These are phyloP conservation scores for Glaucidium brasilianum DNA, from an alignment of 2,113 vertebrate genomes.

Conservation along the genomic window DNA sequence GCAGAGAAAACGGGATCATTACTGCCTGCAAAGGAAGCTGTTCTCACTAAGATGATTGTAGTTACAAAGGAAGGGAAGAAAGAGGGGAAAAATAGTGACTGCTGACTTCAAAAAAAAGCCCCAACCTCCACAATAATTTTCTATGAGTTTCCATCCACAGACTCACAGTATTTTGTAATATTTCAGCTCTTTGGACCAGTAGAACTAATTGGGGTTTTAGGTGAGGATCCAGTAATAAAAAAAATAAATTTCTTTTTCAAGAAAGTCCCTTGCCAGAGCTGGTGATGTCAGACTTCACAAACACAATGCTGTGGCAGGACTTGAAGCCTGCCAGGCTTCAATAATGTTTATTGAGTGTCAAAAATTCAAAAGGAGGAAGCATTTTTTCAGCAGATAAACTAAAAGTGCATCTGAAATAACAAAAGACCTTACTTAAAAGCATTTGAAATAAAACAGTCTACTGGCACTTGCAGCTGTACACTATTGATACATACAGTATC, in stretches of 20 bases:
- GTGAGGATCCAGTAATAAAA: not conserved
- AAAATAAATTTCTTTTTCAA: not conserved
- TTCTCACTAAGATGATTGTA: not conserved
- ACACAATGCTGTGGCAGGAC: not conserved
- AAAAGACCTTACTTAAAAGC: not conserved
- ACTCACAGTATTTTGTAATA: not conserved
- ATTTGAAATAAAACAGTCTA: not conserved
- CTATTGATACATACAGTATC: not conserved
- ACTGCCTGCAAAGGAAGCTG: not conserved
- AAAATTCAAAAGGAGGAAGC: not conserved
- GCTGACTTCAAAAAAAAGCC: not conserved
- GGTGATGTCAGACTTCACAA: not conserved
- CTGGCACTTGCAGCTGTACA: not conserved
- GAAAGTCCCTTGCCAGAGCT: not conserved
- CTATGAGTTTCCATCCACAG: not conserved
- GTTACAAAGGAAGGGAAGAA: not conserved
- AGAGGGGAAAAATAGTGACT: not conserved
- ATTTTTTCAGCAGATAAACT: not conserved
- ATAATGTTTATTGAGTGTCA: accelerated
- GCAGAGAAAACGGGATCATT: accelerated
- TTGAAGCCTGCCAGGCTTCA: not conserved
- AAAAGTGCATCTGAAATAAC: not conserved
- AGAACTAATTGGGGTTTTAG: not conserved
- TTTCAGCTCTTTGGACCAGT: not conserved
- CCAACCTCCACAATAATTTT: not conserved